Conservation (phyloP, 2,113 vertebrate species). For the Saguinus midas region DNA sequence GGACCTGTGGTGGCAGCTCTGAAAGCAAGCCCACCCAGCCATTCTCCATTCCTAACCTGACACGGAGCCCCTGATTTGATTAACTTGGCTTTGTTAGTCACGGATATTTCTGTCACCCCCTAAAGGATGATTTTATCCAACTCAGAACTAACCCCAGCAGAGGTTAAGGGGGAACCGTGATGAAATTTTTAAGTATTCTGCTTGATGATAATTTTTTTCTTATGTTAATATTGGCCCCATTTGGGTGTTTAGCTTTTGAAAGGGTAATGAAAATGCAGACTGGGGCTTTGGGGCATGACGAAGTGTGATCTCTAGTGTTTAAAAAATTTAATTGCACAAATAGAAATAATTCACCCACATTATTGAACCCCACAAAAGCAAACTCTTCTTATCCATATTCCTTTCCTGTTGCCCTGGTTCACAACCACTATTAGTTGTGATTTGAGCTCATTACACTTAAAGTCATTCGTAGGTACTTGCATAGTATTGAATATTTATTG, state of each 20-base stretch:
- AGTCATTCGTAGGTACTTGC: not conserved
- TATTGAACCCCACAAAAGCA: not conserved
- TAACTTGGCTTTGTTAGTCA: not conserved
- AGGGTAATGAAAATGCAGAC: not conserved
- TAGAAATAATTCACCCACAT: not conserved
- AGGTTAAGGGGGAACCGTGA: not conserved
- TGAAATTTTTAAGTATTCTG: not conserved
- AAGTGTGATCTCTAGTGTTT: not conserved
- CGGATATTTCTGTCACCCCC: not conserved
- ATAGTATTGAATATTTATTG: not conserved
- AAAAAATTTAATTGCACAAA: not conserved
- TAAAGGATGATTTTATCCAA: not conserved
- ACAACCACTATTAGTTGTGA: not conserved
- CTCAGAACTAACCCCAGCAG: not conserved
- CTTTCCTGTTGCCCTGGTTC: not conserved
- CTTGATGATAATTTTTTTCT: not conserved
- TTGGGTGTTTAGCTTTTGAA: constrained; percentile 13
- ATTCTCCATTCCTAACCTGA: fast-evolving
- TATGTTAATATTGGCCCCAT: not conserved
- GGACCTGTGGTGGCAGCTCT: not conserved
- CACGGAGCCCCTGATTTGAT: too few relatives aligned
- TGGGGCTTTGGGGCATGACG: not conserved
- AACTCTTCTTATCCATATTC: not conserved
- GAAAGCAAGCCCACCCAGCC: not conserved
- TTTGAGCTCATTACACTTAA: not conserved